Evolutionary conservation across 2,797 vertebrate species (phyloP), one percentile per base, ranked within the genome.

Genomic region (Pseudocheirus occidentalis): DNA sequence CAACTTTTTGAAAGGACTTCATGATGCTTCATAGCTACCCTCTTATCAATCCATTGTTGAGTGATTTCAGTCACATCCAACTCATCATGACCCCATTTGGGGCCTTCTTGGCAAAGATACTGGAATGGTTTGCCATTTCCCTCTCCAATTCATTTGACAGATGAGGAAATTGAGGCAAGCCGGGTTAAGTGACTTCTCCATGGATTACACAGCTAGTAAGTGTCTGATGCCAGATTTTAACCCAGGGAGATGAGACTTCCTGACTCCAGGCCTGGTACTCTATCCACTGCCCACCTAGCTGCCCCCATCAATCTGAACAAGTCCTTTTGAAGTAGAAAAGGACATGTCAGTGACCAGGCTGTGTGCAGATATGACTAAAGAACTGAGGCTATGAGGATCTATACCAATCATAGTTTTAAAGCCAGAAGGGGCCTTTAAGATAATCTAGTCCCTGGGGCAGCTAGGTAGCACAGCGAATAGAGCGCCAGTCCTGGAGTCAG

Each of bases 41-140:
- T 95, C 95, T 96, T 59, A 93, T 96, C 95, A 97, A 96, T 96
- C 97, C 94, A 97, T 91, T 81, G 94, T 34, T 62, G 31, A n/a
- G 31, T 66, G 11, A 66, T 66, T n/a, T 66, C 66, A 73, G 66
- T 73, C 34, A 66, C n/a, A 5, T n/a, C 34, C 34, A n/a, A n/a
- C 34, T n/a, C 34, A 18, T 16, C 0, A 3, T 7, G 16, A 14
- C 59, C 59, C 31, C 58, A 59, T 31, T 12, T 29, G 28, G 58
- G 58, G 10, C 29, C 31, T 59, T 73, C 16, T 40, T n/a, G n/a
- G n/a, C 66, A 21, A n/a, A 40, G 66, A n/a, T 16, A 18, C 5
- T 66, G 16, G 16, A 6, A 1, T 40, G 28, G n/a, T 40, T 73
- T 40, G 5, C 5, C 66, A 73, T 73, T 73, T 73, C n/a, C 34